Percentiles rank a stretch among this genome's conserved stretches.
phyloP scores from a whole-genome alignment of 2,113 vertebrate species.

The Cyprinus carpio region DNA sequence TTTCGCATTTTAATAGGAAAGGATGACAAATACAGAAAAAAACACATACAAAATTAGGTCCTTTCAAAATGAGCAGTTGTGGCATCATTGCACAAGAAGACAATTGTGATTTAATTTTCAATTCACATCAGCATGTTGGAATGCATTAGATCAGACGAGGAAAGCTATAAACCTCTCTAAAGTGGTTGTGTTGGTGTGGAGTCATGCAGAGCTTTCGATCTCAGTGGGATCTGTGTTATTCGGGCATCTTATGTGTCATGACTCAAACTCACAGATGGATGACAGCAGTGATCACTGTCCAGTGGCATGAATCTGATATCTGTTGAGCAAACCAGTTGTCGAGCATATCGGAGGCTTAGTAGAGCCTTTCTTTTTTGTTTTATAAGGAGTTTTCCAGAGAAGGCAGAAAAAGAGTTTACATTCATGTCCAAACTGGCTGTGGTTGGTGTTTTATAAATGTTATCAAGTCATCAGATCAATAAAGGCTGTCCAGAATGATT shows the following conservation, averaged over 20 bases:
- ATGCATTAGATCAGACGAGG: background rate
- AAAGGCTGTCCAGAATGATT: background rate
- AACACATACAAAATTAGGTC: too few relatives aligned
- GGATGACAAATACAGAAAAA: too few relatives aligned
- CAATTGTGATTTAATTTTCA: background rate
- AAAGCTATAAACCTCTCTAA: conserved; percentile 6
- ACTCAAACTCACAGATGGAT: conserved; percentile 49
- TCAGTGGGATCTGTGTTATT: conserved; percentile 42
- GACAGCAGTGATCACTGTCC: background rate
- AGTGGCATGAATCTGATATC: background rate
- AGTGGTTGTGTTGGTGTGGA: conserved; percentile 4
- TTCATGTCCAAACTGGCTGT: background rate
- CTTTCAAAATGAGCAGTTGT: background rate
- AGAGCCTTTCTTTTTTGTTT: background rate
- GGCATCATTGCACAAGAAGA: background rate
- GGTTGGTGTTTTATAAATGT: background rate
- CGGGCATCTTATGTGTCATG: conserved; percentile 37
- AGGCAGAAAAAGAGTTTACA: background rate
- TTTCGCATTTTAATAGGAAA: too few relatives aligned
- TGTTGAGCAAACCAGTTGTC: background rate
- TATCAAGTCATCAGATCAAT: background rate
- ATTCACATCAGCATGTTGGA: background rate
- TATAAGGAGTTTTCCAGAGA: background rate
- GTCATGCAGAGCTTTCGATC: conserved; percentile 6
- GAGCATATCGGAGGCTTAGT: background rate